phyloP scores from a whole-genome alignment of 1,140 invertebrate species.

The Mactra quadrangularis region DNA sequence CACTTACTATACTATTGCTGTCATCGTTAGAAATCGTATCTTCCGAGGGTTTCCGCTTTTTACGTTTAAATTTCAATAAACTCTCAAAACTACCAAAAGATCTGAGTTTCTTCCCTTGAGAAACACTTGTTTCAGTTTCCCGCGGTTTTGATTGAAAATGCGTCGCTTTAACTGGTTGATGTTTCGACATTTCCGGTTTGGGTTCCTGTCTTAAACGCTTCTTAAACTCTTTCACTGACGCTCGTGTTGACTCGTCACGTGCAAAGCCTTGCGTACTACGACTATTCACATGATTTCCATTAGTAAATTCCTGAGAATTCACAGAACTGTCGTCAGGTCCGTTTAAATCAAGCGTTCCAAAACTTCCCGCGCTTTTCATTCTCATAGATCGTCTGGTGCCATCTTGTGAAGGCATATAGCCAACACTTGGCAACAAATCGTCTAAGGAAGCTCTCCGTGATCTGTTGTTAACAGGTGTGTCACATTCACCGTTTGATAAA shows the following conservation, averaged over 20 bases:
- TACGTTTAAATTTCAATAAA: slow-evolving; percentile 64
- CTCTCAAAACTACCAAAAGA: slow-evolving; percentile 73
- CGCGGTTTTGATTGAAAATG: slow-evolving; percentile 61
- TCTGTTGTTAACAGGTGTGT: background rate
- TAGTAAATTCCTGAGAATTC: background rate
- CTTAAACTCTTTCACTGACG: slow-evolving; percentile 67
- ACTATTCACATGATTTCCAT: slow-evolving; percentile 17
- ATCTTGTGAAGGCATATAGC: slow-evolving; percentile 55
- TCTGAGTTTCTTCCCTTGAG: slow-evolving; percentile 62
- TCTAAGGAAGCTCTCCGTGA: slow-evolving; percentile 34
- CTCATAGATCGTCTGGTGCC: slow-evolving; percentile 49
- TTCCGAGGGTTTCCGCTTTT: slow-evolving; percentile 45
- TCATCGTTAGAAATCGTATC: slow-evolving; percentile 66
- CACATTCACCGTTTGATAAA: slow-evolving; percentile 7
- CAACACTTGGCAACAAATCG: slow-evolving; percentile 10
- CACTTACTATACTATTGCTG: slow-evolving; percentile 27
- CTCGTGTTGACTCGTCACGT: slow-evolving; percentile 30
- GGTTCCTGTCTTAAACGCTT: slow-evolving; percentile 63
- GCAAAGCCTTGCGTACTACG: background rate
- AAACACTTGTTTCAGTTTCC: slow-evolving; percentile 3
- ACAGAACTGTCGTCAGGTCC: slow-evolving; percentile 15
- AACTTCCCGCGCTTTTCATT: slow-evolving; percentile 10
- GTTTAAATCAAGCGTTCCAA: slow-evolving; percentile 34
- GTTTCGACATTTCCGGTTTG: slow-evolving; percentile 65
- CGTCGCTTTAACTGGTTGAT: slow-evolving; percentile 69